These are phyloP conservation scores for Ictalurus furcatus DNA, from an alignment of 2,113 vertebrate species.

Conservation along the genomic window DNA sequence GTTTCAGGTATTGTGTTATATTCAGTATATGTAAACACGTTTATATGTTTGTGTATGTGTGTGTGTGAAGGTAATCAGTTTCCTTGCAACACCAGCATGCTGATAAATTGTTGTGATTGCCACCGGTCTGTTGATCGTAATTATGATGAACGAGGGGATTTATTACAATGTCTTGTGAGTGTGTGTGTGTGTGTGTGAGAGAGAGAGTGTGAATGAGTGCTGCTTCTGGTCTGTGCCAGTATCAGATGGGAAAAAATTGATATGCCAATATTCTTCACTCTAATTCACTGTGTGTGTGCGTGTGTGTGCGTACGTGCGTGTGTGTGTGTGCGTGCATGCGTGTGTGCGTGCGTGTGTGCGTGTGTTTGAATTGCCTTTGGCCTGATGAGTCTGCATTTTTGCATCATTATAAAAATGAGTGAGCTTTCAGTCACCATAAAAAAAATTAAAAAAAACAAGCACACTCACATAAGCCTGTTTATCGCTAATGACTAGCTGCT, in stretches of 20 bases:
- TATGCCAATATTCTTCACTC: neutral
- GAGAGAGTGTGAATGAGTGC: neutral
- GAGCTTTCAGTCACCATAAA: neutral
- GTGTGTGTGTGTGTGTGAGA: neutral
- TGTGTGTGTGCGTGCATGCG: neutral
- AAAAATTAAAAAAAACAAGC: neutral
- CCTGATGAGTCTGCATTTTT: conserved; percentile 7
- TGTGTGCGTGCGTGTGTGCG: neutral
- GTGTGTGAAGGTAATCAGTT: conserved; percentile 5
- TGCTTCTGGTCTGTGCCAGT: neutral
- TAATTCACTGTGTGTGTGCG: neutral
- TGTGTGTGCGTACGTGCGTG: neutral
- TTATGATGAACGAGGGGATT: neutral
- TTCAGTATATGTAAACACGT: neutral
- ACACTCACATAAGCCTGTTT: neutral
- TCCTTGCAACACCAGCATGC: conserved; percentile 2
- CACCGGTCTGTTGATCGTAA: neutral
- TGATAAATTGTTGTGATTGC: conserved; percentile 9
- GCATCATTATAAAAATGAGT: neutral
- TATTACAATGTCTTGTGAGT: neutral
- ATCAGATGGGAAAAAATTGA: conserved; percentile 1
- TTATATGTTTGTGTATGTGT: neutral
- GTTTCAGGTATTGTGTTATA: conserved; percentile 81
- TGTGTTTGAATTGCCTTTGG: conserved; percentile 5
- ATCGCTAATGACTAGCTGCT: neutral